phyloP scores from a whole-genome alignment of 2,888 invertebrate genomes.

The Hyposoter didymator region DNA sequence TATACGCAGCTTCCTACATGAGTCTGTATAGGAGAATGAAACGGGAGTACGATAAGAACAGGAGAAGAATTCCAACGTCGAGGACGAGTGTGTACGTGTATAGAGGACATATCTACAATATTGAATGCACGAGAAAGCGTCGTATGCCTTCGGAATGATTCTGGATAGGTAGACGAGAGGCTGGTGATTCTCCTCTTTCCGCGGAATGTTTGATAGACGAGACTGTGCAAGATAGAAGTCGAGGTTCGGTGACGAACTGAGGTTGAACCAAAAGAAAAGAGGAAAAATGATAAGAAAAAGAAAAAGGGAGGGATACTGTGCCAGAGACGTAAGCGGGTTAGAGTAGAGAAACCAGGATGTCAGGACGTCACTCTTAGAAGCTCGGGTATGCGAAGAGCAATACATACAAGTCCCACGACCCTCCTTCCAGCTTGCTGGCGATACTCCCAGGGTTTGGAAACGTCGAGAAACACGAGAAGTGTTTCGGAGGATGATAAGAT shows the following conservation, averaged over 20 bases:
- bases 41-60: background rate
- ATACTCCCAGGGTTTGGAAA: slow-evolving; percentile 77
- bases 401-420: slow-evolving; percentile 76
- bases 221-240: slow-evolving; percentile 62
- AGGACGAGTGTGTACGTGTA: slow-evolving; percentile 43
- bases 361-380: slow-evolving; percentile 80
- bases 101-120: slow-evolving; percentile 78
- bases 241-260: slow-evolving; percentile 71
- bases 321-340: slow-evolving; percentile 55
- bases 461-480: slow-evolving; percentile 68
- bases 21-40: slow-evolving; percentile 52
- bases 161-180: slow-evolving; percentile 68
- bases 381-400: slow-evolving; percentile 79
- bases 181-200: slow-evolving; percentile 56
- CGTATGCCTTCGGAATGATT: slow-evolving; percentile 67
- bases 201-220: slow-evolving; percentile 63
- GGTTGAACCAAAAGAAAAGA: slow-evolving; percentile 70
- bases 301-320: slow-evolving; percentile 62
- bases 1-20: slow-evolving; percentile 44
- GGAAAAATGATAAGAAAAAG: slow-evolving; percentile 51
- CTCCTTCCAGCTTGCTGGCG: slow-evolving; percentile 52
- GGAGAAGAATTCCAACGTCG: slow-evolving; percentile 45
- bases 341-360: slow-evolving; percentile 73
- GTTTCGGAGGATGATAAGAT: slow-evolving; percentile 67
- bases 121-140: slow-evolving; percentile 80